A percentile compares a stretch with the other conserved stretches of the same genome.
These are phyloP conservation scores for Nasonia vitripennis DNA, from an alignment of 1,140 invertebrate genomes.

Conservation along the genomic window DNA sequence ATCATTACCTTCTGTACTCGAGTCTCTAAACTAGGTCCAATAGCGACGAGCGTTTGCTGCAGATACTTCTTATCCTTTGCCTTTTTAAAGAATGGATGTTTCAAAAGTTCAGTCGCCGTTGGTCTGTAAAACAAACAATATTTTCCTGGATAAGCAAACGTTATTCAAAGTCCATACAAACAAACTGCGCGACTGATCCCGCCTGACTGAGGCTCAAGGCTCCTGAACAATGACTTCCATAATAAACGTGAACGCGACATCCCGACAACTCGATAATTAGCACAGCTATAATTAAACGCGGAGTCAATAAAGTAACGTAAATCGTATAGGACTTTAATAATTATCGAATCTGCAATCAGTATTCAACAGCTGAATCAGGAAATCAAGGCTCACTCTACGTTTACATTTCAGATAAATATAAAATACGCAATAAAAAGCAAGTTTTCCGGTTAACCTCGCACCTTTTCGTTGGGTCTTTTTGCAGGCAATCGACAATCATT, in stretches of 20 bases:
- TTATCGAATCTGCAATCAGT: background rate
- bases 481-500: constrained; percentile 95
- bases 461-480: constrained; percentile 95
- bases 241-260: too few relatives aligned
- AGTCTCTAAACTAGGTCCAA: constrained; percentile 90
- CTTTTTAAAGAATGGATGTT: constrained; percentile 99
- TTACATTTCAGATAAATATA: background rate
- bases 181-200: too few relatives aligned
- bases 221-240: too few relatives aligned
- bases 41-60: constrained; percentile 91
- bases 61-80: constrained; percentile 98
- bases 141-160: background rate
- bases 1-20: constrained; percentile 87
- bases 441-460: constrained; percentile 52
- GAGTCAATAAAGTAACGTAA: too few relatives aligned
- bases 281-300: too few relatives aligned
- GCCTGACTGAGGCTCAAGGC: too few relatives aligned
- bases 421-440: too few relatives aligned
- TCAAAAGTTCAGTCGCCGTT: constrained; percentile 97
- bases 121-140: constrained; percentile 76
- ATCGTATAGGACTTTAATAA: too few relatives aligned
- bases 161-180: too few relatives aligned
- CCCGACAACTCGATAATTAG: too few relatives aligned
- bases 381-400: background rate
- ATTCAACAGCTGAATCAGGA: background rate